phyloP scores from a whole-genome alignment of 35 echinoderm and acorn worm genomes.

The Apostichopus californicus region DNA sequence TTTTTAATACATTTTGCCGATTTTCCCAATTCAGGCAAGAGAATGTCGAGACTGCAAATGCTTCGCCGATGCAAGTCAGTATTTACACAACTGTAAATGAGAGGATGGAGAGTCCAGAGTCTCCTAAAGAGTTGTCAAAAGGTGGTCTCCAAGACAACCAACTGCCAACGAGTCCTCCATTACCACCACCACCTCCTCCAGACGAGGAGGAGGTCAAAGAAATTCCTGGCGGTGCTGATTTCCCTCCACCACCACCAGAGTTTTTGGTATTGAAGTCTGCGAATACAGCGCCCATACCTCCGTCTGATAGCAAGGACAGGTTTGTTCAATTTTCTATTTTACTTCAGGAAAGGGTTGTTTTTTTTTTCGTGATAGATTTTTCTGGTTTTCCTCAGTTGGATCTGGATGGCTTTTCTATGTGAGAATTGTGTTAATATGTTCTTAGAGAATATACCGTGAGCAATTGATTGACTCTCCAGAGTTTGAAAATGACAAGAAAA shows the following conservation, averaged over 20 bases:
- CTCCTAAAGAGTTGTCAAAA: not conserved
- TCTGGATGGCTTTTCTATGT: too few relatives aligned
- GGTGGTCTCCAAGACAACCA: too few relatives aligned
- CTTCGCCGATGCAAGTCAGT: not conserved
- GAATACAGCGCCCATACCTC: not conserved
- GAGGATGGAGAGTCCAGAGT: not conserved
- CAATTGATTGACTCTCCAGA: too few relatives aligned
- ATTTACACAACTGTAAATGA: not conserved
- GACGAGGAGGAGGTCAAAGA: not conserved
- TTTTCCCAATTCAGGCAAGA: not conserved
- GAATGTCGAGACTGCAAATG: not conserved
- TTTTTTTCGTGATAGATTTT: too few relatives aligned
- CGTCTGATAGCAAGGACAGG: not conserved
- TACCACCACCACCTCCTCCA: slow-evolving; percentile 7
- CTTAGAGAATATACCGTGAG: too few relatives aligned
- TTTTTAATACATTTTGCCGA: not conserved
- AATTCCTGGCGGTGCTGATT: slow-evolving; percentile 4
- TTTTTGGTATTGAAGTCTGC: not conserved
- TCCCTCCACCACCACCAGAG: slow-evolving; percentile 43
- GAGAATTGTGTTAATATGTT: too few relatives aligned
- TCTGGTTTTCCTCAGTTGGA: too few relatives aligned
- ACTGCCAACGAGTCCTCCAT: not conserved
- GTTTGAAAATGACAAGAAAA: too few relatives aligned
- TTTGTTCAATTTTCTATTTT: not conserved
- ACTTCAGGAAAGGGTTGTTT: not conserved